These are phyloP conservation scores for Myanophis thanlyinensis DNA, from an alignment of 2,113 vertebrate genomes.

Conservation along the genomic window DNA sequence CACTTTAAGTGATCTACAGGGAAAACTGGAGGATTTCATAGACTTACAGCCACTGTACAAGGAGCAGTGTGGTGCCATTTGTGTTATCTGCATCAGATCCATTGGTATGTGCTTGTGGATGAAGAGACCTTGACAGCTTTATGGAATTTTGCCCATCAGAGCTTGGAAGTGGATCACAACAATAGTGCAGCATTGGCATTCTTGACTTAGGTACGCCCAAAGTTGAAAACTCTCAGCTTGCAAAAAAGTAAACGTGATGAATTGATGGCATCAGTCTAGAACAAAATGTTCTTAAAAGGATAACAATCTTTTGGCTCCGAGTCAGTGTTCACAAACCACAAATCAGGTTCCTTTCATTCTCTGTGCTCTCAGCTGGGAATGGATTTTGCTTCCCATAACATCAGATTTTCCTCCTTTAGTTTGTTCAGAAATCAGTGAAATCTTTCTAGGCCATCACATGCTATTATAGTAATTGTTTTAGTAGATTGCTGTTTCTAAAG, in stretches of 20 bases:
- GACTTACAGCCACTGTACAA: neutral
- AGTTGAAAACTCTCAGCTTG: slow-evolving; percentile 25
- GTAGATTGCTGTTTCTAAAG: neutral
- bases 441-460: slow-evolving; percentile 17
- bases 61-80: neutral
- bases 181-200: neutral
- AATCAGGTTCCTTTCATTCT: slow-evolving; percentile 51
- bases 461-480: neutral
- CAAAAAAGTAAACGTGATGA: slow-evolving; percentile 41
- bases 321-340: slow-evolving; percentile 49
- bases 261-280: slow-evolving; percentile 27
- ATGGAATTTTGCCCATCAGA: neutral
- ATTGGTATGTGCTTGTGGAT: neutral
- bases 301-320: slow-evolving; percentile 50
- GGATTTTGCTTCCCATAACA: slow-evolving; percentile 48
- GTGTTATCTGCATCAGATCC: neutral
- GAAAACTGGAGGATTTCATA: neutral
- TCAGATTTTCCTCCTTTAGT: slow-evolving; percentile 30
- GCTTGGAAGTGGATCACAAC: neutral
- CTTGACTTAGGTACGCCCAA: slow-evolving; percentile 4
- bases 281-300: slow-evolving; percentile 48
- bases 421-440: neutral
- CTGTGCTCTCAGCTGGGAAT: slow-evolving; percentile 45
- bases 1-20: neutral
- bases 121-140: neutral